phyloP scores from a whole-genome alignment of 2,888 invertebrate species.

The Aromia moschata region DNA sequence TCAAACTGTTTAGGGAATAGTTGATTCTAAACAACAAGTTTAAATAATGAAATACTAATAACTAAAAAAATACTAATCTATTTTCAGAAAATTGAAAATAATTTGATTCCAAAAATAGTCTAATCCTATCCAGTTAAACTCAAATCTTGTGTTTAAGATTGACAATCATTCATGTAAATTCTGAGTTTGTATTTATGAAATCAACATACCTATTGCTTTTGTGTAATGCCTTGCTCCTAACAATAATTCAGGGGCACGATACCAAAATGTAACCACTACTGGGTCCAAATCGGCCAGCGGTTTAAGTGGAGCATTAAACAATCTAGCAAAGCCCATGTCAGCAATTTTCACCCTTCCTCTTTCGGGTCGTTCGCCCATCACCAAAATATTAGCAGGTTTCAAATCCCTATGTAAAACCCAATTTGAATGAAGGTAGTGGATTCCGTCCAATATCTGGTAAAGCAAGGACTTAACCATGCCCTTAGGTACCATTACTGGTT shows the following conservation, averaged over 20 bases:
- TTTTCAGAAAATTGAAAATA: no score
- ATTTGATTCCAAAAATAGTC: no score
- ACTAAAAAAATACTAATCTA: no score
- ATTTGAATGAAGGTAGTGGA: constrained; percentile 98
- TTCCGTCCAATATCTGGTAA: constrained; percentile 98
- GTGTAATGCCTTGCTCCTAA: constrained; percentile 97
- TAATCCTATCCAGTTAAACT: no score
- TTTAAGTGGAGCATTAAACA: constrained; percentile 97
- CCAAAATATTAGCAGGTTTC: constrained; percentile 98
- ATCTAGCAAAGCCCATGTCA: constrained; percentile 98
- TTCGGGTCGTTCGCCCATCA: constrained; percentile 99
- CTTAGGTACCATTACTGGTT: constrained; percentile 93
- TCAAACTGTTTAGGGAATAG: no score
- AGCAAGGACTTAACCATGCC: constrained; percentile 98
- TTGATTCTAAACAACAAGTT: no score
- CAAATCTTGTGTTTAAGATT: no score
- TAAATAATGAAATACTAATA: no score
- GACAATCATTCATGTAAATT: constrained; percentile 3
- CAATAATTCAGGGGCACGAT: constrained; percentile 94
- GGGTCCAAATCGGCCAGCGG: constrained; percentile 98
- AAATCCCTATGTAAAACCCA: constrained; percentile 99
- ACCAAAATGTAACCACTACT: constrained; percentile 99
- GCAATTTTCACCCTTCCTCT: constrained; percentile 97
- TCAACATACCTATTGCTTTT: constrained; percentile 86
- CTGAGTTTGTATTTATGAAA: not conserved